Base-by-base conservation (phyloP, 1,140 invertebrate species). In the Cataglyphis hispanica region DNA sequence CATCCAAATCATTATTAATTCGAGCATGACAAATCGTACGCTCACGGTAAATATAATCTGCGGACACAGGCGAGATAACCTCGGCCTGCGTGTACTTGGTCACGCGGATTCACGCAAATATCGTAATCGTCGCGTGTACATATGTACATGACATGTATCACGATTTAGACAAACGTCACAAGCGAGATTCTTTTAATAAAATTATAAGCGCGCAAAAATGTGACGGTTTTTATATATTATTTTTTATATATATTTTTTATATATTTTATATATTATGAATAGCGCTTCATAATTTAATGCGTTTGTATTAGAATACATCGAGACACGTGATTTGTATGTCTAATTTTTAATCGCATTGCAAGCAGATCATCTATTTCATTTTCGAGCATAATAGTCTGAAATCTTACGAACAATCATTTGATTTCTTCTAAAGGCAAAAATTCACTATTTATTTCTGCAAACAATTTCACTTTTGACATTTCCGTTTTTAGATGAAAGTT, bases 51-150 rank as follows among this genome's bases (percentile, higher is more conserved):
- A 43, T 58, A 75, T 81, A 75, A 89, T 78, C 46, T 75, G 69
- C 56, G 66, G 19, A 56, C 58, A 2, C 10, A 50, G 11, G 4
- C 0, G 16, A 63, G 86, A 89, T 88, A 87, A 88, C 22, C 46
- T 56, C 27, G 11, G n/a, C n/a, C 31, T 50, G 22, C 10, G 27
- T 67, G 80, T 19, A 37, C 34, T 83, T 2, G 37, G 19, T 83
- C 53, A 74, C 56, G 53, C 27, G 50, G n/a, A 63, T 43, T 77
- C 46, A 58, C 34, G 25, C 50, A 89, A 86, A 89, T 22, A 86
- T 2, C n/a, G 11, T 72, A 66, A 89, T 89, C 64, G 13, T 22
- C 43, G 11, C 6, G 3, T 11, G 0, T 40, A 16, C 10, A 10
- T 72, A 50, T 11, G 0, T 40, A 22, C 8, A 16, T 77, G 58